A percentile compares a stretch with the other conserved stretches of the same genome.
phyloP scores from a whole-genome alignment of 2,113 vertebrate species.

The Echinops telfairi region DNA sequence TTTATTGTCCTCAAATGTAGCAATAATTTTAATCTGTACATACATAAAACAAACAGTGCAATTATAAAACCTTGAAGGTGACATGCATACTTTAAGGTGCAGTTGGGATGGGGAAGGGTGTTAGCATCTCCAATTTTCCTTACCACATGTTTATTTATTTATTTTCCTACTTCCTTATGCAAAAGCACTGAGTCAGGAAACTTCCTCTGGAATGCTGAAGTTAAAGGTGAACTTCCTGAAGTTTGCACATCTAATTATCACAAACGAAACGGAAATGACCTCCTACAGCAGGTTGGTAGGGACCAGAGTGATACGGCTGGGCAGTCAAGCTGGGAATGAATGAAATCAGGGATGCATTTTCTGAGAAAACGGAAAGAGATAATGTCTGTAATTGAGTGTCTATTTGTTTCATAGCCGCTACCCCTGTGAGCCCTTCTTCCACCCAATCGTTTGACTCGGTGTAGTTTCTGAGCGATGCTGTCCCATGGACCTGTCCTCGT shows the following conservation, averaged over 20 bases:
- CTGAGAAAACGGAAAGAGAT: slow-evolving; percentile 77
- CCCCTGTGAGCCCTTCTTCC: slow-evolving; percentile 82
- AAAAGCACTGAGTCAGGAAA: slow-evolving; percentile 79
- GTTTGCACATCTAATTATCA: slow-evolving; percentile 68
- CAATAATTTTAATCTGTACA: slow-evolving; percentile 86
- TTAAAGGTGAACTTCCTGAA: slow-evolving; percentile 82
- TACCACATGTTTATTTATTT: slow-evolving; percentile 63
- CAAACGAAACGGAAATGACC: slow-evolving; percentile 77
- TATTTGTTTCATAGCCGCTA: slow-evolving; percentile 78
- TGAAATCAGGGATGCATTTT: slow-evolving; percentile 77
- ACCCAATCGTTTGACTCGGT: slow-evolving; percentile 50
- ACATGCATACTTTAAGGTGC: slow-evolving; percentile 85
- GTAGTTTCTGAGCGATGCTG: slow-evolving; percentile 77
- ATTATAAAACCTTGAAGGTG: slow-evolving; percentile 86
- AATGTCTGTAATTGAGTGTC: slow-evolving; percentile 80
- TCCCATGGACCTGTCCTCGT: slow-evolving; percentile 54
- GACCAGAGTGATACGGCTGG: slow-evolving; percentile 77
- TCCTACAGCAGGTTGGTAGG: slow-evolving; percentile 73
- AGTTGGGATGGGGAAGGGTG: slow-evolving; percentile 76
- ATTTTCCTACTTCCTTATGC: slow-evolving; percentile 75
- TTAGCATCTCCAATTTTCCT: slow-evolving; percentile 80
- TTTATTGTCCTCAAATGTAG: slow-evolving; percentile 86
- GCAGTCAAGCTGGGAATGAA: slow-evolving; percentile 81
- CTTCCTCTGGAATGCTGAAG: slow-evolving; percentile 85
- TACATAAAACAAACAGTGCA: slow-evolving; percentile 86